A percentile compares a stretch with the other conserved stretches of the same genome.
Conservation (phyloP, 2,888 invertebrate species). For the Piscicola geometra region DNA sequence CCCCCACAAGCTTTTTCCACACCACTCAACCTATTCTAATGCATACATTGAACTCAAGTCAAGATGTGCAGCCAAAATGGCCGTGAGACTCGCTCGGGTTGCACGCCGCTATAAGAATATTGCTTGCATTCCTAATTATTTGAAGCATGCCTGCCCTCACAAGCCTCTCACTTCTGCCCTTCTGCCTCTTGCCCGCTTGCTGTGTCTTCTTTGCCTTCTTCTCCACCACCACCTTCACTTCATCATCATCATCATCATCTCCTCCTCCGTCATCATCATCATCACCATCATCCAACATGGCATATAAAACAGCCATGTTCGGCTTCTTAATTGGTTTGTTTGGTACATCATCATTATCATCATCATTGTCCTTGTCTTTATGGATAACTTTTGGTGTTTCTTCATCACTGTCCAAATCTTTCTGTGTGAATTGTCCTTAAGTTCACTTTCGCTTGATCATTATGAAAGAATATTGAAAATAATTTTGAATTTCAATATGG, state of each 20-base stretch:
- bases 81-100: too few species aligned
- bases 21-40: too few species aligned
- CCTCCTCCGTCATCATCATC: slow-evolving; percentile 56
- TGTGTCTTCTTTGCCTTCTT: slow-evolving; percentile 34
- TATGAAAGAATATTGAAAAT: not conserved
- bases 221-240: slow-evolving; percentile 56
- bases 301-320: not conserved
- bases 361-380: not conserved
- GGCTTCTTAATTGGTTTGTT: not conserved
- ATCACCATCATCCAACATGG: slow-evolving; percentile 1
- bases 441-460: not conserved
- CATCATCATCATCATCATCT: slow-evolving; percentile 48
- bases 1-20: too few species aligned
- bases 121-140: too few species aligned
- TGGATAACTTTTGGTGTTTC: not conserved
- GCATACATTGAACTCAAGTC: too few species aligned
- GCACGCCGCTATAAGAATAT: too few species aligned
- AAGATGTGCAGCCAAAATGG: too few species aligned
- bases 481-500: not conserved
- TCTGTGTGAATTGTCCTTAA: slow-evolving; percentile 26
- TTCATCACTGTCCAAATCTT: slow-evolving; percentile 36
- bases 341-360: not conserved
- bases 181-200: slow-evolving; percentile 33
- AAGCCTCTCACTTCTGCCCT: not conserved
- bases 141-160: too few species aligned